phyloP scores from a whole-genome alignment of 2,888 invertebrate species.

The Meiosimyza decipiens region DNA sequence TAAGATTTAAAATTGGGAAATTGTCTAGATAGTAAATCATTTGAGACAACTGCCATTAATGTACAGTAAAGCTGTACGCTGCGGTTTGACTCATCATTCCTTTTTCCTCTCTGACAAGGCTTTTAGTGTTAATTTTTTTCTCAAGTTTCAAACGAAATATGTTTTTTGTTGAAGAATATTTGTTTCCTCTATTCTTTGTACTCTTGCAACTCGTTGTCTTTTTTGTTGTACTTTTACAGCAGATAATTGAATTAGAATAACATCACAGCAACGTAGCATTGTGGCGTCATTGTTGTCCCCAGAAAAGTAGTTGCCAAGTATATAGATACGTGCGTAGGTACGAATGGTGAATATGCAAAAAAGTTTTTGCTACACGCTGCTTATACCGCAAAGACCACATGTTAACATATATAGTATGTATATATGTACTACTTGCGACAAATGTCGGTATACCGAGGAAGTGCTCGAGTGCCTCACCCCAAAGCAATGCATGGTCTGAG shows the following conservation, averaged over 20 bases:
- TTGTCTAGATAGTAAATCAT: too few relatives aligned
- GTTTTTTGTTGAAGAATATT: too few relatives aligned
- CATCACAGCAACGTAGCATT: constrained; percentile 49
- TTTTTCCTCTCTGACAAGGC: constrained; percentile 51
- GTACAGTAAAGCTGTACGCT: background rate
- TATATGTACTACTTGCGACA: too few relatives aligned
- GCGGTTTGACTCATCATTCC: constrained; percentile 1
- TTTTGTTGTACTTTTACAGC: constrained; percentile 45
- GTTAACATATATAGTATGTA: too few relatives aligned
- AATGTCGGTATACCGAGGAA: background rate
- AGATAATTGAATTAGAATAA: constrained; percentile 64
- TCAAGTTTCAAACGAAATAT: background rate
- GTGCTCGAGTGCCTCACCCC: background rate
- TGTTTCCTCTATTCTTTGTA: too few relatives aligned
- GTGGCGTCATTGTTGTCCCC: constrained; percentile 41
- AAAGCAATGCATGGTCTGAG: constrained; percentile 11
- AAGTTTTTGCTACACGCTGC: constrained; percentile 2
- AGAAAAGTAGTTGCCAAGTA: constrained; percentile 24
- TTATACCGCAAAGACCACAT: constrained; percentile 24
- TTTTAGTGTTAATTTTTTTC: constrained; percentile 56
- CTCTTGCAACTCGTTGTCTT: background rate
- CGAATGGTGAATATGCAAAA: constrained; percentile 19
- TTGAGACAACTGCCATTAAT: too few relatives aligned
- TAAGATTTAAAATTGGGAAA: too few relatives aligned
- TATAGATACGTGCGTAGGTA: background rate